phyloP scores from a whole-genome alignment of 2,797 vertebrate genomes.

The Etheostoma perlongum region DNA sequence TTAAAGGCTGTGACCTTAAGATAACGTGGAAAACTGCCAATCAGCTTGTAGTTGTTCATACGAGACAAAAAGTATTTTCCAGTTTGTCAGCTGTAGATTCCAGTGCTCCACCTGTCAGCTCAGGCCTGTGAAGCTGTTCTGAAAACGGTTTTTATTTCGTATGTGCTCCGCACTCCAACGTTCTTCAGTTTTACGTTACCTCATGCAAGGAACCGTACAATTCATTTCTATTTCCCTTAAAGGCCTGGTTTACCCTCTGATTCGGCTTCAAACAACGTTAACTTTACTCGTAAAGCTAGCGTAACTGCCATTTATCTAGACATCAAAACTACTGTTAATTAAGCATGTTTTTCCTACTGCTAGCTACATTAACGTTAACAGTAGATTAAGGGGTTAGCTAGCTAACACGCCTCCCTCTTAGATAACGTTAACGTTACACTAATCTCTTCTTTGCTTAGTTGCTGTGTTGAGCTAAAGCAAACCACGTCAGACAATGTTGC shows the following conservation, averaged over 20 bases:
- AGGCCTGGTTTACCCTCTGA: too few relatives aligned
- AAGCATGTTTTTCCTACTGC: neutral
- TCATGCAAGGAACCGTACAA: too few relatives aligned
- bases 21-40: neutral
- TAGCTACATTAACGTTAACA: neutral
- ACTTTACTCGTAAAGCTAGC: too few relatives aligned
- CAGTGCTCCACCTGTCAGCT: neutral
- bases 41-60: constrained; percentile 16
- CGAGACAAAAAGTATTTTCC: neutral
- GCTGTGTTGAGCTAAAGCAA: constrained; percentile 16
- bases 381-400: constrained; percentile 4
- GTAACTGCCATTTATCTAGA: too few relatives aligned
- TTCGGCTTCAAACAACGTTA: too few relatives aligned
- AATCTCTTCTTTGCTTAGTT: constrained; percentile 16
- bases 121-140: neutral
- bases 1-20: neutral
- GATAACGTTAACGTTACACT: neutral
- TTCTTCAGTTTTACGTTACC: too few relatives aligned
- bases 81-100: neutral
- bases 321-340: neutral
- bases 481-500: neutral
- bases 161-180: too few relatives aligned
- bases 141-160: accelerated
- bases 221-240: too few relatives aligned
- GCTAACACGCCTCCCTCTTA: constrained; percentile 1